Base-by-base conservation (phyloP, 2,888 invertebrate genomes). In the Pseudococcus jackbeardsleyi region DNA sequence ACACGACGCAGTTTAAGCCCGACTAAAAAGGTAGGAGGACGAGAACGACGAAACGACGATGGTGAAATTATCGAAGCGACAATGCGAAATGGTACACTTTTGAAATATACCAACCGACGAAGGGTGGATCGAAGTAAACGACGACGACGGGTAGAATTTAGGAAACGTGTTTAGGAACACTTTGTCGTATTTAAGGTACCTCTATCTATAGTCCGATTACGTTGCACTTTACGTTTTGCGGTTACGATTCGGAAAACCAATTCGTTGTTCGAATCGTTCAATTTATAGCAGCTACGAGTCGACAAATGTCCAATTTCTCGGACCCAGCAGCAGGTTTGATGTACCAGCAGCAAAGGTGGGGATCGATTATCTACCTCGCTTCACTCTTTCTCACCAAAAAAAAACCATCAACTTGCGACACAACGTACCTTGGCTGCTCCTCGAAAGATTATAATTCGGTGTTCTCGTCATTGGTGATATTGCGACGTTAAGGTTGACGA, bases 61-160 rank as follows among this genome's bases (percentile, higher is more conserved):
- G 39, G 15, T 39, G 33, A 72, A 72, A 39, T 72, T 72, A 72
- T 72, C 72, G 72, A 72, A 39, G 72, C 72, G 72, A 72, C 72
- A 33, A 39, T 72, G 72, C 33, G 72, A 72, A 72, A 26, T 59
- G 59, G 59, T 54, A 54, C 54, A 59, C 59, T 19, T 59, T 59
- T 59, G 19, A 50, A 50, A 50, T 50, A 17, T 59, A 33, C 26
- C 26, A 33, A 19, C 19, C 59, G 59, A 59, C n/a, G 59, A n/a
- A 1, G 59, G 19, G 19, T 59, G 59, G 12, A 15, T 50, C 15
- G 26, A 33, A 17, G 15, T 5, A 50, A 50, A 59, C 8, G 59
- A 59, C 5, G 59, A n/a, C 6, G 59, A 33, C 26, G 26, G 3
- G 26, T 33, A 19, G 19, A 50, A 50, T 15, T 50, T 19, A 9